Evolutionary conservation across 1,140 invertebrate genomes (phyloP).

Genomic region (Tetramorium simillimum): DNA sequence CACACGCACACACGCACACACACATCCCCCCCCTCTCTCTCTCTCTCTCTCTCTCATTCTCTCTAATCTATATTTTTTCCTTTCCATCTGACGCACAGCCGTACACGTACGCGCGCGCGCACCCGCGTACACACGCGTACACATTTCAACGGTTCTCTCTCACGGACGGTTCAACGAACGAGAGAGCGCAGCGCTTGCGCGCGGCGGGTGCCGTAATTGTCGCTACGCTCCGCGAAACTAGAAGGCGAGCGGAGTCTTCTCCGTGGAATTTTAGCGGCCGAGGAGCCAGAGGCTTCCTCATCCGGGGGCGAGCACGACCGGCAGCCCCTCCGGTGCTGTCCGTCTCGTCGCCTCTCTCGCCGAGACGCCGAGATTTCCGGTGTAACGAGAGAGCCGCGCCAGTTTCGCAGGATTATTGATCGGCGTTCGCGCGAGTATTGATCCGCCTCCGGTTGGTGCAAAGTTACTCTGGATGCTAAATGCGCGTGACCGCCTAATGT

Average conservation of each 20-base stretch:
- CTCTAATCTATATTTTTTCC: slow-evolving; percentile 69
- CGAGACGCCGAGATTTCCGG: not conserved
- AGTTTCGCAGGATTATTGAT: slow-evolving; percentile 47
- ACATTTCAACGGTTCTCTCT: slow-evolving; percentile 50
- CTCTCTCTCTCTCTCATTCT: not conserved
- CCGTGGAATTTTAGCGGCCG: slow-evolving; percentile 23
- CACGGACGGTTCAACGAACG: slow-evolving; percentile 80
- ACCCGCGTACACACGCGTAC: not conserved
- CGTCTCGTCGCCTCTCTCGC: not conserved
- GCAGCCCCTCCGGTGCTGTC: not conserved
- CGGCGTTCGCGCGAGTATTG: slow-evolving; percentile 40
- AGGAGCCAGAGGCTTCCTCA: not conserved
- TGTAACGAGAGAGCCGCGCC: slow-evolving; percentile 15
- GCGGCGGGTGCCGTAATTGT: slow-evolving; percentile 74
- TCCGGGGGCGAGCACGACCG: not conserved
- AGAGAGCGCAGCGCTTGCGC: slow-evolving; percentile 78
- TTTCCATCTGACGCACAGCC: slow-evolving; percentile 49
- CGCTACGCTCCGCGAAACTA: slow-evolving; percentile 66
- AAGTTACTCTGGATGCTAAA: slow-evolving; percentile 46
- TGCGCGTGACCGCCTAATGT: slow-evolving; percentile 29
- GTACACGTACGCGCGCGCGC: not conserved
- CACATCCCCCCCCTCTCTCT: not conserved
- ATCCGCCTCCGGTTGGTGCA: slow-evolving; percentile 36
- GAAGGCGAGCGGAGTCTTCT: slow-evolving; percentile 53
- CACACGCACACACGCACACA: too few relatives aligned